phyloP scores from a whole-genome alignment of 2,113 vertebrate species.

The Benitochromis conjunctus region DNA sequence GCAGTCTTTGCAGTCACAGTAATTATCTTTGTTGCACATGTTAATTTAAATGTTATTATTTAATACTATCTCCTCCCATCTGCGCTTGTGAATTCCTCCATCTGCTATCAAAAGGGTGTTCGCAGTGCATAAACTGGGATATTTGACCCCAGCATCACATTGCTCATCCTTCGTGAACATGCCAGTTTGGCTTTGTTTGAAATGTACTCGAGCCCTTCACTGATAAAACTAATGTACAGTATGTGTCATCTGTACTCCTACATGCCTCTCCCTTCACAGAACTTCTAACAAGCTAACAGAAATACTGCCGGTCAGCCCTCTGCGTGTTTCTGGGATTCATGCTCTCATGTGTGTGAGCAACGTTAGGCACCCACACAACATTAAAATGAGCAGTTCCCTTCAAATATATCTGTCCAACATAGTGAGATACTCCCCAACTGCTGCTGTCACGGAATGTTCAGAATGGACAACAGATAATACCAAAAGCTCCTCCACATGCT shows the following conservation, averaged over 20 bases:
- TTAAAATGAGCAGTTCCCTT: constrained; percentile 15
- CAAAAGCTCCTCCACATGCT: constrained; percentile 44
- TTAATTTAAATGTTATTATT: neutral
- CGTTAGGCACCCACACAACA: neutral
- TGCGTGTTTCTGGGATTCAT: constrained; percentile 10
- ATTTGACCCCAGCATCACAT: neutral
- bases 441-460: constrained; percentile 61
- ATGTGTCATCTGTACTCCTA: neutral
- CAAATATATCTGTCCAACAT: constrained; percentile 3
- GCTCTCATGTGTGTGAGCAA: neutral
- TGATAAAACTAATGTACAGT: constrained; percentile 4
- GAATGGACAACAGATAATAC: constrained; percentile 51
- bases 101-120: neutral
- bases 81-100: neutral
- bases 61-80: neutral
- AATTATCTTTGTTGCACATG: neutral
- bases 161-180: neutral
- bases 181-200: neutral
- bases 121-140: neutral
- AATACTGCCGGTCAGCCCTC: neutral
- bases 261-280: neutral
- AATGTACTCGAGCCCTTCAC: neutral
- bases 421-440: constrained; percentile 36
- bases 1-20: neutral
- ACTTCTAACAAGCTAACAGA: neutral